Base-by-base conservation (phyloP, 2,797 vertebrate genomes). In the Oreochromis mossambicus region DNA sequence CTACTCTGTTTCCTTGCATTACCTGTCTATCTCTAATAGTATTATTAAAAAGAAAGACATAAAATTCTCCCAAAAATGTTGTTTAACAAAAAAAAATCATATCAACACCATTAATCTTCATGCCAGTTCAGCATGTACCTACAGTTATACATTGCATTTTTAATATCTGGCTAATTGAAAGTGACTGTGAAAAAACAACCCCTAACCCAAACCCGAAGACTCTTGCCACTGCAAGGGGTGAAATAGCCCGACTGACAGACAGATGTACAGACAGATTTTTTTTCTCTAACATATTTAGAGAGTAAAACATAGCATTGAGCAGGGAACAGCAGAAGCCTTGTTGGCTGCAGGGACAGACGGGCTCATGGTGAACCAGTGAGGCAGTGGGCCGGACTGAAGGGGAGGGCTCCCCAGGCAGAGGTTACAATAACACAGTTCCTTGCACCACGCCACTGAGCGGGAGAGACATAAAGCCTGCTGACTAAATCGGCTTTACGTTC, bases 271-370 rank as follows among this genome's bases (percentile, higher is more conserved):
- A 92, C 86, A 46, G 80, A 50, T 77, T 89, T 93, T 91, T 89
- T 79, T 89, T 61, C 93, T 91, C 91, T 21, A 88, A 94, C 91
- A 92, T 94, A 94, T 78, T 95, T 94, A 92, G 91, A 92, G 92
- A 95, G 91, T 87, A 92, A 96, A 95, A 92, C 92, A 90, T 90
- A 85, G 86, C 91, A 85, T 84, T 93, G 93, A 94, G 90, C 58
- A 15, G 51, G 9, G 89, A 95, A 97, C 96, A 97, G 95, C 95
- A 92, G 91, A 79, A 88, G 94, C 94, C 94, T 95, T 97, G 96
- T 97, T 93, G 93, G 92, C 94, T 94, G 86, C 88, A 46, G 83
- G 87, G 90, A 92, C 92, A 92, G 90, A 90, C 89, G 82, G 91
- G 88, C 87, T 90, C 82, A 77, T 85, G 92, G 92, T 84, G 87